Percentiles rank a stretch among this genome's conserved stretches.
These are phyloP conservation scores for Clusia tigrina DNA, from an alignment of 2,888 invertebrate genomes.

Conservation along the genomic window DNA sequence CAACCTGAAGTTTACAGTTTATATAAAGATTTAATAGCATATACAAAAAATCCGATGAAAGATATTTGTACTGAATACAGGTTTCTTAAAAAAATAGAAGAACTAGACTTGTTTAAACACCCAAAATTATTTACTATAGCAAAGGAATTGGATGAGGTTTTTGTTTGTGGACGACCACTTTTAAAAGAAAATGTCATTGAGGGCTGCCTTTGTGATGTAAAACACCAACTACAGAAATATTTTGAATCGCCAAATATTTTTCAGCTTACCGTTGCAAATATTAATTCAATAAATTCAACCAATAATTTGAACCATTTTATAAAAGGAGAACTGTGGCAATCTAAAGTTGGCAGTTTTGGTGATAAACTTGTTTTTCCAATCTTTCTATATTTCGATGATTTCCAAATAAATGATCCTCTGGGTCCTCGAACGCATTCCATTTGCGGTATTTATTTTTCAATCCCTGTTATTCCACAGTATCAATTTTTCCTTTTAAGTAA, in stretches of 20 bases:
- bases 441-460: background rate
- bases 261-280: background rate
- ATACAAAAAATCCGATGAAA: background rate
- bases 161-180: background rate
- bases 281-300: too few relatives aligned
- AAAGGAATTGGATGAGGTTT: background rate
- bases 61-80: background rate
- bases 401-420: background rate
- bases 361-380: background rate
- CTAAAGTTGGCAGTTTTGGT: background rate
- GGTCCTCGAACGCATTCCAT: background rate
- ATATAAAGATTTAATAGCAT: background rate
- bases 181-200: background rate
- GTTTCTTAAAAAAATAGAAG: background rate
- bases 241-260: background rate
- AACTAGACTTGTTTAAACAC: background rate
- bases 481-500: background rate
- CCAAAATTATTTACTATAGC: background rate
- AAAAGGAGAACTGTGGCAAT: background rate
- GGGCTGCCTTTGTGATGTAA: background rate
- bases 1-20: background rate
- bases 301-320: too few relatives aligned
- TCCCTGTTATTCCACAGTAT: background rate
- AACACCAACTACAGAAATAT: background rate
- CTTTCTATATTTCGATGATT: background rate